These are phyloP conservation scores for Limonius californicus DNA, from an alignment of 1,140 invertebrate species.

Conservation along the genomic window DNA sequence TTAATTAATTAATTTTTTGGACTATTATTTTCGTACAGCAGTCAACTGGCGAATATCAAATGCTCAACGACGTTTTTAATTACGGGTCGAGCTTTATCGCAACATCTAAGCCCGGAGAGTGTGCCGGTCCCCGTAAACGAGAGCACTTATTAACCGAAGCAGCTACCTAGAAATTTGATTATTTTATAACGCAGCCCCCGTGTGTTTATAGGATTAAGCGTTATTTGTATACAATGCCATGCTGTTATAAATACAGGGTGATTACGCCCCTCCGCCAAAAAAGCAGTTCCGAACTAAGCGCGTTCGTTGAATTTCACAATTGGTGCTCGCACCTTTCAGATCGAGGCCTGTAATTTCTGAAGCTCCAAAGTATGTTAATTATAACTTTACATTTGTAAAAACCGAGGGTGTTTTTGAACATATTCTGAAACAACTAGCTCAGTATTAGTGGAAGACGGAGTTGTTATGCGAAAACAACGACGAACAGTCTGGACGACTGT, in stretches of 20 bases:
- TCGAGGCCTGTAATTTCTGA: not conserved
- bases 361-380: constrained; percentile 12
- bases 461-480: not conserved
- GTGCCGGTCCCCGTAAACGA: not conserved
- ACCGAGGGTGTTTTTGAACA: constrained; percentile 6
- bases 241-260: not conserved
- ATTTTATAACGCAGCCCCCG: not conserved
- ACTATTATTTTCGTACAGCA: not conserved
- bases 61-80: constrained; percentile 1
- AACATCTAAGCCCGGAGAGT: constrained; percentile 1
- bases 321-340: not conserved
- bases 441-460: not conserved
- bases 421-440: not conserved
- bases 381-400: constrained; percentile 7
- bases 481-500: not conserved
- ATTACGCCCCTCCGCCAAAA: not conserved
- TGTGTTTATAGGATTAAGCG: constrained; percentile 6
- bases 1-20: constrained; percentile 8
- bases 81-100: not conserved
- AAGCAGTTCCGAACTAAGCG: not conserved
- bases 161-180: not conserved
- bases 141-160: not conserved
- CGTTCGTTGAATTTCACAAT: not conserved
- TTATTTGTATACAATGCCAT: constrained; percentile 6
- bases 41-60: not conserved